A percentile compares a stretch with the other conserved stretches of the same genome.
Conservation (phyloP, 2,113 vertebrate species). For the Leptobrachium ailaonicum region DNA sequence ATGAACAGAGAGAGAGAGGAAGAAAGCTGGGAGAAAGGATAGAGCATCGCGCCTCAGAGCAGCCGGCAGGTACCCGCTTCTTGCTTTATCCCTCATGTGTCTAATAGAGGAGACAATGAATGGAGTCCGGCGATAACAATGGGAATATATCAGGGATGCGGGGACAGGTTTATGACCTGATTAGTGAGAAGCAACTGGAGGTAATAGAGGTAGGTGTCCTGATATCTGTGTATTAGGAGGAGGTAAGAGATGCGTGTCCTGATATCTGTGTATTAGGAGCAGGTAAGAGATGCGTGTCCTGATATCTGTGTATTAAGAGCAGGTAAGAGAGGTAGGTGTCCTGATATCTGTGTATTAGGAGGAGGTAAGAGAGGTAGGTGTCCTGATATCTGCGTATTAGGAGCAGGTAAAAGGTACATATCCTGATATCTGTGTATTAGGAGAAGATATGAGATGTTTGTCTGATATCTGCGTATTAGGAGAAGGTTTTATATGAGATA, state of each 20-base stretch:
- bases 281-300: not conserved
- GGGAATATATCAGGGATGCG: not conserved
- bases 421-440: not conserved
- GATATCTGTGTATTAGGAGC: not conserved
- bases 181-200: not conserved
- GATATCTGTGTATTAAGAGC: not conserved
- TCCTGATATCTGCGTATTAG: not conserved
- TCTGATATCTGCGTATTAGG: not conserved
- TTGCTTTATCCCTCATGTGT: not conserved
- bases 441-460: not conserved
- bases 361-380: not conserved
- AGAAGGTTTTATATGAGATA: not conserved
- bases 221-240: not conserved
- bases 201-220: not conserved
- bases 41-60: not conserved
- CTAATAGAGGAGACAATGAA: not conserved
- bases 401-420: not conserved
- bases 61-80: conserved; percentile 1
- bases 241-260: not conserved
- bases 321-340: not conserved
- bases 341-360: not conserved
- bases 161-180: not conserved
- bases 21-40: conserved; percentile 15
- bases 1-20: conserved; percentile 5
- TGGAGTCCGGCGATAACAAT: not conserved